These are phyloP conservation scores for Sweltsa coloradensis DNA, from an alignment of 1,140 invertebrate species.

Conservation along the genomic window DNA sequence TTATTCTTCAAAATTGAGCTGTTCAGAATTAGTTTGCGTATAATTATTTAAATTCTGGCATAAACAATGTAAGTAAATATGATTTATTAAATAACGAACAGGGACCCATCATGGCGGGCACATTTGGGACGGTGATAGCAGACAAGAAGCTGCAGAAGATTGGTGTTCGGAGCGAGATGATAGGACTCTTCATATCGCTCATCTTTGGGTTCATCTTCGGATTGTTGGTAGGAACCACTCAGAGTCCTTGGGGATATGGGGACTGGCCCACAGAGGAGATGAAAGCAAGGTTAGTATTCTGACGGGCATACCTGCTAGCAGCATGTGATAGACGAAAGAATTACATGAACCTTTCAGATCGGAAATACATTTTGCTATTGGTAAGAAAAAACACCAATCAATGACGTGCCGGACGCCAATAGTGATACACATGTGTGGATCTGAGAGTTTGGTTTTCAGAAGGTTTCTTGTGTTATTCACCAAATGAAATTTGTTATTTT, in stretches of 20 bases:
- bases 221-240: conserved; percentile 53
- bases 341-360: too few species aligned
- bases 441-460: too few species aligned
- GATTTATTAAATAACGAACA: conserved; percentile 20
- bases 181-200: conserved; percentile 60
- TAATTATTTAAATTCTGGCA: background rate
- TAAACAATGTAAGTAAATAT: background rate
- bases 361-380: too few species aligned
- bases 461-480: background rate
- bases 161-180: conserved; percentile 50
- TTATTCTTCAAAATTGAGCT: too few species aligned
- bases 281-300: conserved; percentile 45
- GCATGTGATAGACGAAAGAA: background rate
- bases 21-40: background rate
- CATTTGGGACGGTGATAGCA: conserved; percentile 69
- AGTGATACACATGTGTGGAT: too few species aligned
- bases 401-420: too few species aligned
- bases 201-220: conserved; percentile 69
- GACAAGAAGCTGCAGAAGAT: conserved; percentile 48
- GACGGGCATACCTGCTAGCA: background rate
- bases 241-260: conserved; percentile 62
- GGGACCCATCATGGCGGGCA: conserved; percentile 75
- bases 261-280: conserved; percentile 75
- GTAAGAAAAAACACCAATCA: too few species aligned
- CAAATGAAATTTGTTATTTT: conserved; percentile 3